Base-by-base conservation (phyloP, 2,797 vertebrate species). In the Sandelia bainsii region DNA sequence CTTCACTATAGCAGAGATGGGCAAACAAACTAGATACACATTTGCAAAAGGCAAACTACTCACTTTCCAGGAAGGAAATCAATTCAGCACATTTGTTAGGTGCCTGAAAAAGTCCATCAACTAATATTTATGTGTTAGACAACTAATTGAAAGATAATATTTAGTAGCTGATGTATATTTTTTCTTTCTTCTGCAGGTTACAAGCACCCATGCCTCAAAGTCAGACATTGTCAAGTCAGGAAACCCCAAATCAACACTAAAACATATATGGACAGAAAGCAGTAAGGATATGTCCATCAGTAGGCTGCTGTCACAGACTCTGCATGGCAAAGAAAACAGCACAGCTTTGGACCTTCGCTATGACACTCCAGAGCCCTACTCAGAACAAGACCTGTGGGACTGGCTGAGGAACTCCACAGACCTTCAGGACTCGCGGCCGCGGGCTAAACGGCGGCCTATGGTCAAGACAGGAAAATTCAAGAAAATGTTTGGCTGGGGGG, bases 401-500 rank as follows among this genome's bases (percentile, higher is more conserved):
- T 99, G 98, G 98, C 94, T 99, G 94, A 96, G 96, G 90, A 99
- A 99, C 94, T 96, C 96, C 93, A 97, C 97, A 11, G 98, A 99
- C 63, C 93, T 95, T 66, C 97, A 98, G 93, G 98, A 98, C 77
- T 96, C 98, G 32, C 93, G 96, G 72, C 95, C 97, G 45, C 95
- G 98, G 80, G 95, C 97, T 78, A 99, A 99, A 84, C 93, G 98
- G 84, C 94, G 98, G 82, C 98, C 98, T 59, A 99, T 99, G 27
- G 98, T 99, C 83, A 99, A 99, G 92, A 99, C 98, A 4, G 98
- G 98, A 58, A 99, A 99, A 92, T 99, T 99, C 92, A 99, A 99
- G 95, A 99, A 99, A 94, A 99, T 99, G 98, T 99, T 99, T 51
- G 98, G 98, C 89, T 99, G 98, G 98, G 98, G 98, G 3, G 98